Evolutionary conservation across 2,888 invertebrate genomes (phyloP).

Genomic region (Myopa tessellatipennis): DNA sequence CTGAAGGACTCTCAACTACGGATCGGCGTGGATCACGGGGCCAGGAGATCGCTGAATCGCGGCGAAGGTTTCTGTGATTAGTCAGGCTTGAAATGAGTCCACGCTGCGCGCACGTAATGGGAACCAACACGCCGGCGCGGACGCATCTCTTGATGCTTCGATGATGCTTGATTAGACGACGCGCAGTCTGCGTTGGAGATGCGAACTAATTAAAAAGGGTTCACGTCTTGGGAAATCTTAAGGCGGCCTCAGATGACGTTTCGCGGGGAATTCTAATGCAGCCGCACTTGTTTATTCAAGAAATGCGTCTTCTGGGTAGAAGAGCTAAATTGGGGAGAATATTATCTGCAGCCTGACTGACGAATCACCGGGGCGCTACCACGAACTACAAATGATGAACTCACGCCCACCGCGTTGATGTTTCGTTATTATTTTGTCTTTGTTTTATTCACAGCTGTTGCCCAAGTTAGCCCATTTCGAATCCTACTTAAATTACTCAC

Average conservation of each 20-base stretch:
- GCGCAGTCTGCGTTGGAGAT: constrained; percentile 32
- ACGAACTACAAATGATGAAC: too few relatives aligned
- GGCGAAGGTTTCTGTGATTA: constrained; percentile 27
- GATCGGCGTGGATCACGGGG: background rate
- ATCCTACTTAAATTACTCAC: too few relatives aligned
- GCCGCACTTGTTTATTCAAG: background rate
- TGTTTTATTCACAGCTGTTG: too few relatives aligned
- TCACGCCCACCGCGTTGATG: too few relatives aligned
- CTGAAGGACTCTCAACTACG: background rate
- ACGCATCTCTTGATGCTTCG: background rate
- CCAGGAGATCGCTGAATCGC: background rate
- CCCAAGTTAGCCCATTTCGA: too few relatives aligned
- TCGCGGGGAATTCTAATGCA: background rate
- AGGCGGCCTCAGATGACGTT: background rate
- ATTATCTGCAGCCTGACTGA: too few relatives aligned
- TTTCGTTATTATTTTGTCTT: too few relatives aligned
- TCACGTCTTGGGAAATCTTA: too few relatives aligned
- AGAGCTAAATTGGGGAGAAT: too few relatives aligned
- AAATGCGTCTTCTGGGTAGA: too few relatives aligned
- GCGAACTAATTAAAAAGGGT: background rate
- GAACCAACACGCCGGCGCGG: constrained; percentile 1
- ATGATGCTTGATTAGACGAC: constrained; percentile 8
- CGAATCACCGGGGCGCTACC: too few relatives aligned
- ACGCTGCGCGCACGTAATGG: constrained; percentile 15
- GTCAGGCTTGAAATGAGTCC: constrained; percentile 33